Evolutionary conservation across 1,140 invertebrate species (phyloP).

Genomic region (Goniozus legneri): DNA sequence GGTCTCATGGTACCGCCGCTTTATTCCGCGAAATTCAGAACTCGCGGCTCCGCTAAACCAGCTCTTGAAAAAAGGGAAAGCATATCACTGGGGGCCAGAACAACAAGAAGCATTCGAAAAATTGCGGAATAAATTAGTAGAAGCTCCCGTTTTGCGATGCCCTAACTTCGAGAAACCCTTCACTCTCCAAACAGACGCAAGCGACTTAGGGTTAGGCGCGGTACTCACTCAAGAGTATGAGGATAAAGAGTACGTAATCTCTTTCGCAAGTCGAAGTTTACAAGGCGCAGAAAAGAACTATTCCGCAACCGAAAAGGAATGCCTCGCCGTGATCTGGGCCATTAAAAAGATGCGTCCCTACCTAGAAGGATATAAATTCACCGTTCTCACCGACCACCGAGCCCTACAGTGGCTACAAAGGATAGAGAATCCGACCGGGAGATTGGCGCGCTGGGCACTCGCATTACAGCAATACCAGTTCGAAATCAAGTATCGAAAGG

Average conservation of each 20-base stretch:
- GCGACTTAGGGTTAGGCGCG: not conserved
- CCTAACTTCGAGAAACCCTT: no score
- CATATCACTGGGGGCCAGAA: not conserved
- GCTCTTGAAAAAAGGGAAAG: not conserved
- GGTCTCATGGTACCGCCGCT: not conserved
- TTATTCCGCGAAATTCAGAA: not conserved
- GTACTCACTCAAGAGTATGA: not conserved
- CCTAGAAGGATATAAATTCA: not conserved
- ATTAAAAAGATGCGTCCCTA: not conserved
- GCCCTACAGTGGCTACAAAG: not conserved
- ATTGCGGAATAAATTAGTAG: not conserved
- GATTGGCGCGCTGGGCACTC: not conserved
- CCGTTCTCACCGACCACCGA: not conserved
- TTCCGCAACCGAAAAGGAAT: not conserved
- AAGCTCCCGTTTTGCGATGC: not conserved
- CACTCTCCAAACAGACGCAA: slow-evolving; percentile 1
- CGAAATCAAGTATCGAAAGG: not conserved
- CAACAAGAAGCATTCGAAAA: not conserved
- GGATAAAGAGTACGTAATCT: not conserved
- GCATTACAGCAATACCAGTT: slow-evolving; percentile 1
- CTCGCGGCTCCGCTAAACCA: not conserved
- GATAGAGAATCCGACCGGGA: not conserved
- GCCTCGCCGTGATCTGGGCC: no score
- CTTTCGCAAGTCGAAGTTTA: not conserved
- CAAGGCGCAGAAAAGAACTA: not conserved